Conservation (phyloP, 2,113 vertebrate genomes). For the Mugil cephalus region DNA sequence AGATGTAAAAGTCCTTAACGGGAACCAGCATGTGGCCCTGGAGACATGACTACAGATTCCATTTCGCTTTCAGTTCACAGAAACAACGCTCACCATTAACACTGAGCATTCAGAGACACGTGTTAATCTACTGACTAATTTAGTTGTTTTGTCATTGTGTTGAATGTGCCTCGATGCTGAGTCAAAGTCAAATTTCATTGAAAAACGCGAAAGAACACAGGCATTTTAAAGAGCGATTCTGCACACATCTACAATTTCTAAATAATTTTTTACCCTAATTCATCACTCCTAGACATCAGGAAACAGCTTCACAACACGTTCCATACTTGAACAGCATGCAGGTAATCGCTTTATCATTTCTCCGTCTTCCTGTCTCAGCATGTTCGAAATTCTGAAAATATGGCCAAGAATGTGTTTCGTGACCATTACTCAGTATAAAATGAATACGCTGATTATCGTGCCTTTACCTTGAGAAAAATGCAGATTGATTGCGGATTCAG, state of each 20-base stretch:
- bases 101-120: slow-evolving; percentile 42
- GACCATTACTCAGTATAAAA: slow-evolving; percentile 21
- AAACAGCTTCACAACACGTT: slow-evolving; percentile 60
- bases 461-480: slow-evolving; percentile 3
- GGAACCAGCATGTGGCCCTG: slow-evolving; percentile 28
- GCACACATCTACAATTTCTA: slow-evolving; percentile 61
- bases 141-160: slow-evolving; percentile 20
- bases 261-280: slow-evolving; percentile 69
- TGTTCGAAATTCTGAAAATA: slow-evolving; percentile 48
- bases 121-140: slow-evolving; percentile 46
- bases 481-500: slow-evolving; percentile 26
- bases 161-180: slow-evolving; percentile 21
- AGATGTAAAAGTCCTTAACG: slow-evolving; percentile 54
- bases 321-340: slow-evolving; percentile 43
- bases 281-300: slow-evolving; percentile 65
- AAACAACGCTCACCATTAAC: slow-evolving; percentile 42
- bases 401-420: slow-evolving; percentile 34
- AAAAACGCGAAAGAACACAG: slow-evolving; percentile 38
- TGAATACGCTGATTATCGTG: slow-evolving; percentile 23
- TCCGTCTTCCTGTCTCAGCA: slow-evolving; percentile 39
- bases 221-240: slow-evolving; percentile 66
- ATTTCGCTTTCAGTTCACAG: slow-evolving; percentile 48
- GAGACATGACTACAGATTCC: slow-evolving; percentile 41
- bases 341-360: slow-evolving; percentile 72
- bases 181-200: slow-evolving; percentile 14